Conservation (phyloP, 2,797 vertebrate genomes). For the Dendrocincla fuliginosa region DNA sequence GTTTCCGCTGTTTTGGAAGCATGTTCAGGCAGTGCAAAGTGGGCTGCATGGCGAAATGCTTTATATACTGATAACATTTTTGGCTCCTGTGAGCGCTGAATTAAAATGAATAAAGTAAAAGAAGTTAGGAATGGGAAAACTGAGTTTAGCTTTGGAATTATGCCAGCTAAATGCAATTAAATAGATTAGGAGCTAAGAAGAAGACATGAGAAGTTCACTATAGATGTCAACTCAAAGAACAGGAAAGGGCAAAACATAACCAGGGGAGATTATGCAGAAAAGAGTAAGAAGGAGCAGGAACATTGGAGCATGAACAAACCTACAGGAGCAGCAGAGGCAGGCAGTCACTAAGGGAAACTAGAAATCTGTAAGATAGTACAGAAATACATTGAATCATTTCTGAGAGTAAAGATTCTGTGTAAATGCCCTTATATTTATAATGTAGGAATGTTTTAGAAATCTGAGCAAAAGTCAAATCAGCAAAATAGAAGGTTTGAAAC, state of each 20-base stretch:
- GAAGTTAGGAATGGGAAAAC: neutral
- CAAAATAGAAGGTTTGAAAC: neutral
- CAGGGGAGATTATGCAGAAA: neutral
- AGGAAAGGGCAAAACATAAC: slow-evolving; percentile 6
- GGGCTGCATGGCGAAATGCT: neutral
- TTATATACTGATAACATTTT: neutral
- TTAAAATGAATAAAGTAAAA: slow-evolving; percentile 8
- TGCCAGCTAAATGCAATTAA: slow-evolving; percentile 37
- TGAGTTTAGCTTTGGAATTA: slow-evolving; percentile 10
- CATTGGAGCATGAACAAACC: neutral
- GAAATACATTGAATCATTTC: neutral
- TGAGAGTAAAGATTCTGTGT: neutral
- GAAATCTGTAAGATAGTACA: neutral
- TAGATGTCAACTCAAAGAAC: neutral
- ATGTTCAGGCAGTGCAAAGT: neutral
- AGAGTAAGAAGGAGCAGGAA: neutral
- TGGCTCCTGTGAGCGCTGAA: neutral
- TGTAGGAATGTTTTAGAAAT: neutral
- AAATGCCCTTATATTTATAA: neutral
- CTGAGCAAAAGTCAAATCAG: neutral
- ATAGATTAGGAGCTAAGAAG: neutral
- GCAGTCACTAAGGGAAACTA: neutral
- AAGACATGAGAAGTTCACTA: neutral
- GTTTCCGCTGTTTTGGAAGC: neutral
- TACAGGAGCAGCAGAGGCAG: neutral